A percentile compares a stretch with the other conserved stretches of the same genome.
Conservation (phyloP, 2,888 invertebrate genomes). For the Callyntrura sp. region DNA sequence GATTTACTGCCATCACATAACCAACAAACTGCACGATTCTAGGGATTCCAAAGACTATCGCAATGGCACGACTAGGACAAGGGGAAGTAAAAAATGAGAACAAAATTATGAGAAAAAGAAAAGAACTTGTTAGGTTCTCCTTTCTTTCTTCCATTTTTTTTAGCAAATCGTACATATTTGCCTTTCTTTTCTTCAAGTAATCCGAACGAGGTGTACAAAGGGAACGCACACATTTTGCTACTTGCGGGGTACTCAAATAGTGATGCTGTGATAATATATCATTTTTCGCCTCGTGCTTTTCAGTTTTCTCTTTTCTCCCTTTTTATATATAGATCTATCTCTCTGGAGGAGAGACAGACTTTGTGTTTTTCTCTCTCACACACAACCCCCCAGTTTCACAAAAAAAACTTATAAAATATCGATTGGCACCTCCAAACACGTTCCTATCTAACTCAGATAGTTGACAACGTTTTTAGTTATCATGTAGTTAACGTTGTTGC, state of each 20-base stretch:
- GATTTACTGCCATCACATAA: constrained; percentile 70
- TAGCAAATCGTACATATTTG: constrained; percentile 44
- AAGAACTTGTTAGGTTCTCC: constrained; percentile 35
- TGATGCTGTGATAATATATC: constrained; percentile 67
- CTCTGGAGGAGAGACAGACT: constrained; percentile 63
- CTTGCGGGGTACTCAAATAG: constrained; percentile 48
- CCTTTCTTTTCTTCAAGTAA: neutral
- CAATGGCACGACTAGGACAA: constrained; percentile 28
- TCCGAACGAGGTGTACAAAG: neutral
- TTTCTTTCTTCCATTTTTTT: constrained; percentile 11
- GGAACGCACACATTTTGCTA: neutral
- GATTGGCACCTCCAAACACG: constrained; percentile 74
- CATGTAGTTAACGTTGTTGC: constrained; percentile 50
- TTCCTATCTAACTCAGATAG: constrained; percentile 61
- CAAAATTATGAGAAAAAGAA: constrained; percentile 59
- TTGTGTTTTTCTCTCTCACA: constrained; percentile 57
- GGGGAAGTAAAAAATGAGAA: constrained; percentile 57
- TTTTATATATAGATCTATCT: constrained; percentile 60
- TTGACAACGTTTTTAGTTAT: constrained; percentile 68
- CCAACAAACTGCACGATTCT: constrained; percentile 60
- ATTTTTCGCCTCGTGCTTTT: constrained; percentile 56
- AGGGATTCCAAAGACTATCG: neutral
- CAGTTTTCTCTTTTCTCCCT: constrained; percentile 40
- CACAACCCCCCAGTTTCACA: neutral
- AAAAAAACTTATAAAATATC: constrained; percentile 71